Percentiles rank a stretch among this genome's conserved stretches.
Conservation (phyloP, 92 coral and sea anemone species). For the Chrysogorgia sp. region DNA sequence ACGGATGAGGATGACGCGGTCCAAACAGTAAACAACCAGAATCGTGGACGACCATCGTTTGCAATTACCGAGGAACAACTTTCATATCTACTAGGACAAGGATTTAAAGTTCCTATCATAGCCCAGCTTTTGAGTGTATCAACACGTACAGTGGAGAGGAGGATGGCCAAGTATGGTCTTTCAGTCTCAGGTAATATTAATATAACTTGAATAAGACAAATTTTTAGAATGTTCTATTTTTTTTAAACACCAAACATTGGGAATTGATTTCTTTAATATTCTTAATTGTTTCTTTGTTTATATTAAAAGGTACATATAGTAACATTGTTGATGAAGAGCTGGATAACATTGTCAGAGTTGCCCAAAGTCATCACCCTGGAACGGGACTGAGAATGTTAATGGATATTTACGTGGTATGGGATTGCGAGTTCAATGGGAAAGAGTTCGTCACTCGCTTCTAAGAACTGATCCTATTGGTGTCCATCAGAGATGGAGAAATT, state of each 20-base stretch:
- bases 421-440: slow-evolving; percentile 54
- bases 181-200: slow-evolving; percentile 27
- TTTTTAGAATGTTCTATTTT: too few relatives aligned
- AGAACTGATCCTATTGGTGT: slow-evolving; percentile 61
- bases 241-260: too few relatives aligned
- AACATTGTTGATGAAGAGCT: slow-evolving; percentile 38
- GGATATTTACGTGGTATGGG: slow-evolving; percentile 43
- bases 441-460: slow-evolving; percentile 52
- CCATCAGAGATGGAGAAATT: slow-evolving; percentile 49
- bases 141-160: slow-evolving; percentile 40
- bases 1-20: too few relatives aligned
- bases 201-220: neutral
- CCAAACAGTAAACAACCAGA: too few relatives aligned
- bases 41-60: too few relatives aligned
- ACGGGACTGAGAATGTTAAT: slow-evolving; percentile 50
- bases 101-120: slow-evolving; percentile 21
- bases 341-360: slow-evolving; percentile 34
- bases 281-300: too few relatives aligned
- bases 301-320: slow-evolving; percentile 40
- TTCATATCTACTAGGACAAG: too few relatives aligned
- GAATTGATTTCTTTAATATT: too few relatives aligned
- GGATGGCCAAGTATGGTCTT: slow-evolving; percentile 43
- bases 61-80: too few relatives aligned
- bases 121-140: slow-evolving; percentile 42
- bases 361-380: slow-evolving; percentile 42